Base-by-base conservation (phyloP, 92 coral and sea anemone species). In the Bergia puertoricense region DNA sequence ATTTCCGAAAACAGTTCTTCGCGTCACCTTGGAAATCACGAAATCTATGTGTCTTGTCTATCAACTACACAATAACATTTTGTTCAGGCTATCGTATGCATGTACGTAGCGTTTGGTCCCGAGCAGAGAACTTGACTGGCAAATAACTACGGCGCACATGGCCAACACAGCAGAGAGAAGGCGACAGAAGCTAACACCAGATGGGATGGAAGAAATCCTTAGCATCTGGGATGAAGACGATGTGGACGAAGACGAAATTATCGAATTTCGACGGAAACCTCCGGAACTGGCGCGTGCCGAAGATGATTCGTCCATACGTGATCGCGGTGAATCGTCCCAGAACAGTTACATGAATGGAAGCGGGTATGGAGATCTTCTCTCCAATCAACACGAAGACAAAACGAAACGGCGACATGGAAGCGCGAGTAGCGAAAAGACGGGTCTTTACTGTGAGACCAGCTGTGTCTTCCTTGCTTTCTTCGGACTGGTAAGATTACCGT, bases 171-270 rank as follows among this genome's bases (percentile, higher is more conserved):
- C 66, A 67, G 92, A 43, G 59, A 91, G 74, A 50, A 90, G 89
- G 56, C 89, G 86, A 51, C 89, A 94, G 81, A 93, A 90, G 76
- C 79, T 88, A 5, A 92, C 86, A 79, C 85, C 94, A 42, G 96
- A 96, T 79, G 98, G 92, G 16, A 79, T 97, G 92, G 95, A 96
- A 8, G 99, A 97, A 85, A 92, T 94, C 48, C 92, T 95, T 41
- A 96, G 98, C 16, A 90, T 91, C 43, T 96, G 98, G 94, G 97
- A 95, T 65, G 99, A 95, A 46, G 95, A 93, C 73, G 97, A 95
- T 76, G 99, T 94, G 22, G 95, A 93, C 79, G 98, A 93, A 56
- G 98, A 94, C 81, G 99, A 97, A 67, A 86, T 97, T 46, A 95
- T 95, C 5, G 99, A 97, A 51, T 95, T 91, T 85, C 92, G 93